A percentile compares a stretch with the other conserved stretches of the same genome.
Evolutionary conservation across 2,113 vertebrate genomes (phyloP).

Genomic region (Centropristis striata): DNA sequence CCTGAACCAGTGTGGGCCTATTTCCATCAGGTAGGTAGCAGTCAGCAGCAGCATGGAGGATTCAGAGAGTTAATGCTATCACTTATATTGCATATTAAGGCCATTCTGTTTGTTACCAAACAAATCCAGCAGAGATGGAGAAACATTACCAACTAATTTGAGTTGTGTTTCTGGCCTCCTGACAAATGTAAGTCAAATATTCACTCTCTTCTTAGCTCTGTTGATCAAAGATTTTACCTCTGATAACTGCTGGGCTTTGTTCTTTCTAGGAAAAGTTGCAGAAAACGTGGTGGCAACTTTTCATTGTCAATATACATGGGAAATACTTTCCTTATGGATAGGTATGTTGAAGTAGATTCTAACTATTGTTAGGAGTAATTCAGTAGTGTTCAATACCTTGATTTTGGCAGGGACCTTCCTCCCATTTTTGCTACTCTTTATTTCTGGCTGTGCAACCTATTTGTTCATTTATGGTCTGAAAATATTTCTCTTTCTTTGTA

Average conservation of each 20-base stretch:
- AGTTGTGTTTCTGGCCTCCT: neutral
- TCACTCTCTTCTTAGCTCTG: neutral
- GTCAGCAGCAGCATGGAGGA: neutral
- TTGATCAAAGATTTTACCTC: neutral
- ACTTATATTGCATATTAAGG: neutral
- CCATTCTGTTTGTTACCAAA: neutral
- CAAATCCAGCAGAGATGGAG: neutral
- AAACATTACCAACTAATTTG: neutral
- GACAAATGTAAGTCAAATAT: constrained; percentile 6
- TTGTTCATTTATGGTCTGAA: constrained; percentile 13
- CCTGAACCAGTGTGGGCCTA: neutral
- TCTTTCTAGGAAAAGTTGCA: neutral
- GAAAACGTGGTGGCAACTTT: neutral
- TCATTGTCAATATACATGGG: neutral
- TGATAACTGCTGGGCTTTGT: neutral
- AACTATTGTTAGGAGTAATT: neutral
- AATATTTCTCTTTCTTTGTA: neutral
- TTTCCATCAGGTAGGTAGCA: neutral
- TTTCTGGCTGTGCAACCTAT: neutral
- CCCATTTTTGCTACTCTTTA: neutral
- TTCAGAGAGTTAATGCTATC: too few species aligned
- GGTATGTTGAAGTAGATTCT: neutral
- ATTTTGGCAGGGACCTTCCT: too few species aligned
- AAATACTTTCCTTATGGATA: neutral
- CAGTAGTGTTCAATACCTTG: neutral